Evolutionary conservation across 2,113 vertebrate genomes (phyloP).

Genomic region (Bettongia penicillata): DNA sequence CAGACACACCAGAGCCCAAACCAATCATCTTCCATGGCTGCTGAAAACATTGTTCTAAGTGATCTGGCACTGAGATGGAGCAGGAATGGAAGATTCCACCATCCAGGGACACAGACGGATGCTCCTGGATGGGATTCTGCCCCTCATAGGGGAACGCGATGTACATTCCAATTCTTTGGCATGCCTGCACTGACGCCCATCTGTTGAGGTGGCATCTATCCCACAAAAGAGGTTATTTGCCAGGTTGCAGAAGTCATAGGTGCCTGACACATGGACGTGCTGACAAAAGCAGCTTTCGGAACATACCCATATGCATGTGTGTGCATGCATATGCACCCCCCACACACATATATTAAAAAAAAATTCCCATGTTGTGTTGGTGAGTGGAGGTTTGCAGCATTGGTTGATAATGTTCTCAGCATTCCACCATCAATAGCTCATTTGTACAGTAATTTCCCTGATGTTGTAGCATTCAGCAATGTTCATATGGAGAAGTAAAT

Average conservation of each 20-base stretch:
- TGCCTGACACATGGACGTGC: conserved; percentile 76
- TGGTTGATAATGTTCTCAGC: not conserved
- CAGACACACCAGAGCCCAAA: conserved; percentile 26
- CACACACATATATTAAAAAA: not conserved
- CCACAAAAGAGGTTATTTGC: conserved; percentile 69
- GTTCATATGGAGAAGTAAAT: not conserved
- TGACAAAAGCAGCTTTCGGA: conserved; percentile 75
- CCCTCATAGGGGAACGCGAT: conserved; percentile 84
- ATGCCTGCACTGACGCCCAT: conserved; percentile 81
- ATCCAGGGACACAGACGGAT: conserved; percentile 79
- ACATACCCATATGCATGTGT: not conserved
- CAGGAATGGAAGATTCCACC: conserved; percentile 78
- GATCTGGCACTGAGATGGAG: conserved; percentile 37
- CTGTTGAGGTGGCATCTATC: conserved; percentile 82
- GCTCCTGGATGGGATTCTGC: conserved; percentile 79
- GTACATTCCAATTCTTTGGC: conserved; percentile 85
- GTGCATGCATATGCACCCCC: not conserved
- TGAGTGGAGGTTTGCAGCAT: not conserved
- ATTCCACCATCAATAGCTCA: not conserved
- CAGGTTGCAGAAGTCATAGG: conserved; percentile 77
- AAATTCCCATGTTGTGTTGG: not conserved
- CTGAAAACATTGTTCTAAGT: conserved; percentile 23
- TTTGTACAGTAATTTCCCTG: not conserved
- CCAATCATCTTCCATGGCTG: not conserved
- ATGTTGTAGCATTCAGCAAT: not conserved